Percentiles rank a stretch among this genome's conserved stretches.
phyloP scores from a whole-genome alignment of 2,797 vertebrate genomes.

The Chloroceryle amazona region DNA sequence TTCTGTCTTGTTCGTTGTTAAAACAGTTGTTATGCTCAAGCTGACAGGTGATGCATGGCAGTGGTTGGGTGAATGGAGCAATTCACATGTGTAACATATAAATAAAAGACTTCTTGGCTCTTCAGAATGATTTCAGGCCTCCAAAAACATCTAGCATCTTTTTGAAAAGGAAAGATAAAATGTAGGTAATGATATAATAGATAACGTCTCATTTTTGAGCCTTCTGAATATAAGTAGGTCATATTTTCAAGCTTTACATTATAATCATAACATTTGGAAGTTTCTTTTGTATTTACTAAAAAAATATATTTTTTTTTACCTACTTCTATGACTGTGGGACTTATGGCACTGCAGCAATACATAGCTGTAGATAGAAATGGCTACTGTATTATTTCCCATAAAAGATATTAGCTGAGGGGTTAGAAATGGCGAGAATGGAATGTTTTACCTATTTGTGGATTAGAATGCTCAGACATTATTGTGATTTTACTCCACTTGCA shows the following conservation, averaged over 20 bases:
- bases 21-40: accelerated
- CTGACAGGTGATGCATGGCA: neutral
- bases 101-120: neutral
- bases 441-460: neutral
- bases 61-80: neutral
- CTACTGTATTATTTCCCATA: neutral
- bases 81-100: neutral
- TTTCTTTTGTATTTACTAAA: neutral
- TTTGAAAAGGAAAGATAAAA: neutral
- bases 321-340: neutral
- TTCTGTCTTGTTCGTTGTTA: neutral
- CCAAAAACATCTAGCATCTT: neutral
- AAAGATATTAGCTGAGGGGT: neutral
- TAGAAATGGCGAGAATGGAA: neutral
- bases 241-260: neutral
- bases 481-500: neutral
- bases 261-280: neutral
- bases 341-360: neutral
- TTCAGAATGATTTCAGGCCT: neutral
- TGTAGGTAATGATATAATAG: neutral
- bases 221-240: neutral
- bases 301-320: neutral
- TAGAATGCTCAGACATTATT: neutral
- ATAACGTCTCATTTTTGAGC: neutral
- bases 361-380: neutral